These are phyloP conservation scores for Paramuricea clavata DNA, from an alignment of 92 coral and sea anemone genomes.

Conservation along the genomic window DNA sequence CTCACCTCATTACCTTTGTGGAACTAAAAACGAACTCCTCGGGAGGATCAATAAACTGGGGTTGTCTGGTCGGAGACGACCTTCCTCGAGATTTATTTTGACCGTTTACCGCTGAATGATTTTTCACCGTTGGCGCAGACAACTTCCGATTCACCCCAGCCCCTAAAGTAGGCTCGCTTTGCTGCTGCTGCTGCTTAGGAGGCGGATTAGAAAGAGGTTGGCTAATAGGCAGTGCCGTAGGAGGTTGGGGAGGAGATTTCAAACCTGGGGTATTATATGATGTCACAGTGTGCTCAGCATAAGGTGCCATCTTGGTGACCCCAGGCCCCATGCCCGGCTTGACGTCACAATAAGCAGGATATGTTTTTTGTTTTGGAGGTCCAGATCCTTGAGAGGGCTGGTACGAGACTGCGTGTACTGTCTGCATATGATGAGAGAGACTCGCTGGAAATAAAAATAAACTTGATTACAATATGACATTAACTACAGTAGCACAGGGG, in stretches of 20 bases:
- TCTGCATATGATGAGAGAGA: slow-evolving; percentile 95
- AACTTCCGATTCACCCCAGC: slow-evolving; percentile 53
- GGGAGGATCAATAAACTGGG: slow-evolving; percentile 98
- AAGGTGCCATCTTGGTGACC: slow-evolving; percentile 94
- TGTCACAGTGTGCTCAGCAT: slow-evolving; percentile 97
- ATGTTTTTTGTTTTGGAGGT: slow-evolving; percentile 93
- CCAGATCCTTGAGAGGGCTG: slow-evolving; percentile 63
- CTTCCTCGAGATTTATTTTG: slow-evolving; percentile 71
- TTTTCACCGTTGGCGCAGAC: slow-evolving; percentile 45
- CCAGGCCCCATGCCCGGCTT: slow-evolving; percentile 95
- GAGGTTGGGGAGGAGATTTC: slow-evolving; percentile 56
- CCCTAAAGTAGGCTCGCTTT: slow-evolving; percentile 23
- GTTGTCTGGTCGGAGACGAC: slow-evolving; percentile 69
- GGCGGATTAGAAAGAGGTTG: slow-evolving; percentile 67
- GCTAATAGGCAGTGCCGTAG: background rate
- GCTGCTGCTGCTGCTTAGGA: slow-evolving; percentile 67
- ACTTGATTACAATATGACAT: background rate
- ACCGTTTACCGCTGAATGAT: slow-evolving; percentile 55
- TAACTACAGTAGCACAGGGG: too few species aligned
- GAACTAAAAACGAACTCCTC: slow-evolving; percentile 96
- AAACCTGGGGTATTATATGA: slow-evolving; percentile 89
- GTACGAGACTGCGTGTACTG: slow-evolving; percentile 76
- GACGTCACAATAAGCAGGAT: slow-evolving; percentile 99
- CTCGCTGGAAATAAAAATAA: slow-evolving; percentile 73
- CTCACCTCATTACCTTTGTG: slow-evolving; percentile 83